A percentile compares a stretch with the other conserved stretches of the same genome.
phyloP scores from a whole-genome alignment of 2,888 invertebrate genomes.

The Cerastis leucographa region DNA sequence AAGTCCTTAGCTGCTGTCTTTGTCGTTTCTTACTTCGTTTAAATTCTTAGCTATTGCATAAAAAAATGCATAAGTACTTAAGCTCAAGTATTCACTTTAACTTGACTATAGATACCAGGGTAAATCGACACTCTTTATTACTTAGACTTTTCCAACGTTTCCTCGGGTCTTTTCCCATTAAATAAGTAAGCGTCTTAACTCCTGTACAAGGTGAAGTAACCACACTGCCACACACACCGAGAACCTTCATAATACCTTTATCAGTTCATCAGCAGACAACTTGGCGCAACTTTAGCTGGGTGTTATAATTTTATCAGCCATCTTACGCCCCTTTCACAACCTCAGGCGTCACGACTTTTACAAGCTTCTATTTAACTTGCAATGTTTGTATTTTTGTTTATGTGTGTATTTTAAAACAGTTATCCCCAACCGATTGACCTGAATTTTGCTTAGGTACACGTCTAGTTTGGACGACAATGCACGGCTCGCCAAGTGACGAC shows the following conservation, averaged over 20 bases:
- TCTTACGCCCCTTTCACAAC: neutral
- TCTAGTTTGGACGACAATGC: neutral
- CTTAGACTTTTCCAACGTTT: neutral
- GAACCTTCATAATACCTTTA: conserved; percentile 33
- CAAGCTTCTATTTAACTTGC: neutral
- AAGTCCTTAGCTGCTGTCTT: too few relatives aligned
- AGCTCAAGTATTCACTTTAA: too few relatives aligned
- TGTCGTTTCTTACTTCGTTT: too few relatives aligned
- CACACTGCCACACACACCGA: neutral
- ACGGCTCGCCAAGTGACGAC: neutral
- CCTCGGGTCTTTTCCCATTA: neutral
- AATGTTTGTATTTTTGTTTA: neutral
- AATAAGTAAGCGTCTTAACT: neutral
- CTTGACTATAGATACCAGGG: too few relatives aligned
- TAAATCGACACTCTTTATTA: neutral
- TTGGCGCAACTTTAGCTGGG: conserved; percentile 32
- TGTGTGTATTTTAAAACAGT: neutral
- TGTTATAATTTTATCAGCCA: conserved; percentile 52
- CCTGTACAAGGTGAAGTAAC: neutral
- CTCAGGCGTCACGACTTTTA: neutral
- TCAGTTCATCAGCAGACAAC: conserved; percentile 42
- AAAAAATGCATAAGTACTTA: too few relatives aligned
- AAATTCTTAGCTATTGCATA: too few relatives aligned
- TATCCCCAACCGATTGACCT: neutral
- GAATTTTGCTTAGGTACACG: neutral